These are phyloP conservation scores for Apodemia zela DNA, from an alignment of 2,888 invertebrate species.

Conservation along the genomic window DNA sequence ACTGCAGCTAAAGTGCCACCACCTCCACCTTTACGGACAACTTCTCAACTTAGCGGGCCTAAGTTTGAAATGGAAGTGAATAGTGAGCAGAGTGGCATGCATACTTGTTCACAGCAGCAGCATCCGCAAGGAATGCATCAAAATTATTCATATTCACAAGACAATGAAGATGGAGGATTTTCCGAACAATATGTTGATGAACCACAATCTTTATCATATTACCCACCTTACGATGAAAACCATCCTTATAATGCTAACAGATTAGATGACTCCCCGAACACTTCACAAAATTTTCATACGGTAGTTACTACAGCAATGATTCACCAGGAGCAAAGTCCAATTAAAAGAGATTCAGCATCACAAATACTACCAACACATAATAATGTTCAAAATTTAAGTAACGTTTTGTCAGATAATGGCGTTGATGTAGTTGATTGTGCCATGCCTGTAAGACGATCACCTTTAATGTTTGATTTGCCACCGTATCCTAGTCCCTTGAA, in stretches of 20 bases:
- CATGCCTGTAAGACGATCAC: conserved; percentile 56
- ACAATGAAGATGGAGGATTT: conserved; percentile 69
- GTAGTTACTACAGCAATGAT: conserved; percentile 93
- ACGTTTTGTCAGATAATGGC: conserved; percentile 63
- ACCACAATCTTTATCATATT: conserved; percentile 82
- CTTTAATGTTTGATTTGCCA: conserved; percentile 82
- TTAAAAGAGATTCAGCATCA: conserved; percentile 68
- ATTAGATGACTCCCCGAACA: conserved; percentile 56
- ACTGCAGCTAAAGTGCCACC: conserved; percentile 92
- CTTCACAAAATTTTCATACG: conserved; percentile 79
- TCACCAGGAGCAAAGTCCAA: conserved; percentile 89
- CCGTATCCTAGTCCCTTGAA: conserved; percentile 90
- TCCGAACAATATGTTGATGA: conserved; percentile 78
- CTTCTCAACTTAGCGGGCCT: conserved; percentile 89
- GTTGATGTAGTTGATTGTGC: conserved; percentile 85
- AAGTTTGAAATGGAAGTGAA: conserved; percentile 80
- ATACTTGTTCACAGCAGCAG: conserved; percentile 65
- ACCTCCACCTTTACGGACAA: conserved; percentile 91
- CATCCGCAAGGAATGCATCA: conserved; percentile 45
- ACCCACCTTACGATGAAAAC: conserved; percentile 77
- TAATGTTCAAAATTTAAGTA: conserved; percentile 61
- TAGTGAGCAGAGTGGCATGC: conserved; percentile 56
- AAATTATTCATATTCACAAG: conserved; percentile 46
- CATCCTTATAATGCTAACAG: conserved; percentile 58
- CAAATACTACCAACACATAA: conserved; percentile 49